Evolutionary conservation across 2,888 invertebrate species (phyloP), one percentile per base, ranked within the genome.

Genomic region (Catocala sponsa): DNA sequence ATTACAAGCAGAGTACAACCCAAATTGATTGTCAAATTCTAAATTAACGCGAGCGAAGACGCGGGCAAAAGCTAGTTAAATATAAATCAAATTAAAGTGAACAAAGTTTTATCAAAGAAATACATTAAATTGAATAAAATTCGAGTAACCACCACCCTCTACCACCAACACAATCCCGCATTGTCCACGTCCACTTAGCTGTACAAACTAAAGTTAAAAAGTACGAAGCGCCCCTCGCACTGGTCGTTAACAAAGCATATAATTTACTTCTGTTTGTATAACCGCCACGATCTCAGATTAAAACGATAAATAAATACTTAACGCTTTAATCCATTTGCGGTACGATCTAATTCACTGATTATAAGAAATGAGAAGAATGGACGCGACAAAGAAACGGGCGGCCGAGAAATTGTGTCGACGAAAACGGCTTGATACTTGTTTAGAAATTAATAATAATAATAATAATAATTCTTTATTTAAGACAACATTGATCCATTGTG

Each of bases 291-390:
- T 86, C 87, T 83, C 82, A 86, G 91, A 91, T 91, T 91, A 91
- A 88, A 76, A 74, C 86, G 90, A 89, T 91, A 92, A 91, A 92
- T 92, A 92, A 92, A 92, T 88, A 92, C 91, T 92, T 91, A 89
- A 80, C 88, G 87, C 79, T 77, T 88, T 90, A 91, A 92, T 92
- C 90, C 92, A 90, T 90, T 92, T 91, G 86, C 88, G 83, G 81
- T 75, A 81, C 83, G 86, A 88, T 90, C 88, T 89, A 84, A 90
- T 91, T 88, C 87, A 76, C 74, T 74, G 85, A 86, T 86, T 48
- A 82, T 80, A 87, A 84, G 83, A 83, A 86, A 85, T 72, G 78
- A 76, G 85, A 88, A 89, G 84, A 89, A 89, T 80, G 82, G 81
- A 63, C 47, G 63, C 69, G 61, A 87, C 85, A 85, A 86, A 78